Evolutionary conservation across 2,797 vertebrate species (phyloP).

Genomic region (Emydoidea blandingii): DNA sequence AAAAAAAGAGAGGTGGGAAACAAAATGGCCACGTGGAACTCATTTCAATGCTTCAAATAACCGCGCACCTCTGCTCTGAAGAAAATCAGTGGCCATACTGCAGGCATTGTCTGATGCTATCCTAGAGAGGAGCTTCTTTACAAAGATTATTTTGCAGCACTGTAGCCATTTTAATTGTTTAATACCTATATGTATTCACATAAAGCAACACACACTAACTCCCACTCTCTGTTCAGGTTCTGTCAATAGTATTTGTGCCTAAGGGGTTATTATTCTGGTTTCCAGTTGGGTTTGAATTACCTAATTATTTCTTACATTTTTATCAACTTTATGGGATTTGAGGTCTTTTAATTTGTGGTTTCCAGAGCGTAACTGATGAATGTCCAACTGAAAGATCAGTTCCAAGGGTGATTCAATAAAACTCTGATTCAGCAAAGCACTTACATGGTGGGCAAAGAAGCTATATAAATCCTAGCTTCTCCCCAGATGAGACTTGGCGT

Average conservation of each 20-base stretch:
- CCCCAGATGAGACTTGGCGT: background rate
- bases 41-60: background rate
- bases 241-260: background rate
- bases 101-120: background rate
- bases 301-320: background rate
- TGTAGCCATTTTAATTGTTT: background rate
- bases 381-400: background rate
- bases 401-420: background rate
- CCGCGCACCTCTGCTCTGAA: background rate
- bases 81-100: background rate
- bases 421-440: background rate
- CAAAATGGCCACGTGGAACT: background rate
- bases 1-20: background rate
- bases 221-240: too few relatives aligned
- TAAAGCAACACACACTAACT: background rate
- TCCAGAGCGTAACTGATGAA: background rate
- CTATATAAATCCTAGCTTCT: background rate
- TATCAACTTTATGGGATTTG: background rate
- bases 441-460: background rate
- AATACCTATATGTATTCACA: rapidly evolving
- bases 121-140: background rate
- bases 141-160: background rate
- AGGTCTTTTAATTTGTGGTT: background rate
- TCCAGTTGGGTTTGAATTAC: background rate
- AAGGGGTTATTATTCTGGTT: background rate